phyloP scores from a whole-genome alignment of 2,113 vertebrate species.

The Nothocercus julius region DNA sequence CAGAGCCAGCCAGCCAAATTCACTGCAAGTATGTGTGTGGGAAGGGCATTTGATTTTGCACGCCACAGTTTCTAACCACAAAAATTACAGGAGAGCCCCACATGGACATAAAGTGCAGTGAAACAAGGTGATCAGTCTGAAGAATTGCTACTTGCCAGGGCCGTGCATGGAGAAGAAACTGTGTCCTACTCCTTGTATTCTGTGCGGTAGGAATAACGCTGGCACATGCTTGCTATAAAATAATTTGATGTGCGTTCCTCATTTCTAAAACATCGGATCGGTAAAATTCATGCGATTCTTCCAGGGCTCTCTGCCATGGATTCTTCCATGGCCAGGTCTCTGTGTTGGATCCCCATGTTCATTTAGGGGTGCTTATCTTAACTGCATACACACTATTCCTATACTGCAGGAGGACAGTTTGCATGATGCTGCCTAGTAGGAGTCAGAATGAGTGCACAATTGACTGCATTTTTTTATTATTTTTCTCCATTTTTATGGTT shows the following conservation, averaged over 20 bases:
- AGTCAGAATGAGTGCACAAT: background rate
- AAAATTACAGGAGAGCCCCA: background rate
- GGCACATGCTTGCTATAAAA: background rate
- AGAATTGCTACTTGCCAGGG: background rate
- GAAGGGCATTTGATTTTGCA: constrained; percentile 19
- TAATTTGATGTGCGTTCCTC: background rate
- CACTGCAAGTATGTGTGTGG: background rate
- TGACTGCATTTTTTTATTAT: background rate
- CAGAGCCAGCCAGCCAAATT: constrained; percentile 41
- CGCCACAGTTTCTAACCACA: background rate
- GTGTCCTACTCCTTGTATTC: background rate
- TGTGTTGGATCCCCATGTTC: background rate
- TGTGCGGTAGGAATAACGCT: background rate
- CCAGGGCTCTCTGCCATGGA: background rate
- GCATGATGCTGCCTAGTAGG: background rate
- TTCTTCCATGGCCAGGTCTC: background rate
- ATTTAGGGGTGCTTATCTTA: background rate
- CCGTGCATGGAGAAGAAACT: background rate
- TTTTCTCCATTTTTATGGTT: background rate
- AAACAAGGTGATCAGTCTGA: background rate
- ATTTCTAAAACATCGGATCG: background rate
- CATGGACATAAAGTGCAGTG: accelerated
- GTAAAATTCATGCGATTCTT: background rate
- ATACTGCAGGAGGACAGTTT: background rate
- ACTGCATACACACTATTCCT: background rate